Conservation (phyloP, 1,140 invertebrate species). For the Anastatus disparis region DNA sequence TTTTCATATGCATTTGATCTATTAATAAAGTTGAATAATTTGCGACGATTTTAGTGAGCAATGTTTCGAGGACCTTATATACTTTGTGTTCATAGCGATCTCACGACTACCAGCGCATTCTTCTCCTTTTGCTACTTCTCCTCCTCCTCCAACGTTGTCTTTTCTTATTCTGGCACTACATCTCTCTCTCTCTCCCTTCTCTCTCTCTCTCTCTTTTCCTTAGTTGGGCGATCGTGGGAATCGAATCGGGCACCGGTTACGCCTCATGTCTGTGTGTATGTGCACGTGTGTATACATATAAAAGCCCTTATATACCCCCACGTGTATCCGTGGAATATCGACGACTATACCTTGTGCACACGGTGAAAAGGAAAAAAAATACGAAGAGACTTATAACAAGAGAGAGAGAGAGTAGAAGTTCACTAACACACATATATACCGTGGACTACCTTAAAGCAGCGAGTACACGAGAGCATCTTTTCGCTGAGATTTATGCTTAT, state of each 20-base stretch:
- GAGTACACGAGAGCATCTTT: background rate
- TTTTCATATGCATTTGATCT: constrained; percentile 14
- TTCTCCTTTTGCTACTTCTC: background rate
- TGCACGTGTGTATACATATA: no score
- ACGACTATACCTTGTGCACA: constrained; percentile 2
- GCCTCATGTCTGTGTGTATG: no score
- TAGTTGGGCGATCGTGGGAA: constrained; percentile 40
- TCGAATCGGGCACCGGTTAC: constrained; percentile 41
- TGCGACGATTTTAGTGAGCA: background rate
- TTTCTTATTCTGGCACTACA: constrained; percentile 27
- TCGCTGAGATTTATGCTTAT: constrained; percentile 36
- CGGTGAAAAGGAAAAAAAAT: background rate
- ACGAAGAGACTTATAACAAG: no score
- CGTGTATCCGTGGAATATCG: constrained; percentile 16
- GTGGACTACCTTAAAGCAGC: no score
- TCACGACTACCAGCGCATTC: constrained; percentile 35
- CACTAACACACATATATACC: constrained; percentile 9
- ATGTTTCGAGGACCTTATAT: constrained; percentile 6
- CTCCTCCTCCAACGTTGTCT: background rate
- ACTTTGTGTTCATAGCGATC: no score
- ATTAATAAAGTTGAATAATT: constrained; percentile 20
- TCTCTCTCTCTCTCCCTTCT: constrained; percentile 38
- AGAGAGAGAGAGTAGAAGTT: constrained; percentile 7
- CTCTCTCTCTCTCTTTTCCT: constrained; percentile 37
- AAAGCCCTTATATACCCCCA: background rate